Base-by-base conservation (phyloP, 1,140 invertebrate genomes). In the Antheraea mylitta region DNA sequence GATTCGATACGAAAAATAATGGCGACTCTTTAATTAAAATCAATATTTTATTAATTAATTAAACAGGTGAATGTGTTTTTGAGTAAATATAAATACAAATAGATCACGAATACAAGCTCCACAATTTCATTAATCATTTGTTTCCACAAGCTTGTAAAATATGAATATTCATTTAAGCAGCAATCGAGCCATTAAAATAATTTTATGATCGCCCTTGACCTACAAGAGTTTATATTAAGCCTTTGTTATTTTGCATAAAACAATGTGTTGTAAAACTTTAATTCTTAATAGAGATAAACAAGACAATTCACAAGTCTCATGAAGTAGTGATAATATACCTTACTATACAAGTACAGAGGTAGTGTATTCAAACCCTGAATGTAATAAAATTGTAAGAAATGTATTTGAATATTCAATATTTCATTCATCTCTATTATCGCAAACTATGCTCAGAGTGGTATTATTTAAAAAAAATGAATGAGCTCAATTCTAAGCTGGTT, bases 191-290 rank as follows among this genome's bases (percentile, higher is more conserved):
- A 36, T 63, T 37, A 63, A 13, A 36, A 37, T 61, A 61, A 61
- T 19, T 61, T 61, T 19, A 63, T 30, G 30, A 36, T n/a, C 61
- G 30, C 61, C 61, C 61, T 37, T 63, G 61, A 63, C 61, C 61
- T 61, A 18, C 22, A n/a, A n/a, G 18, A 63, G 13, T 53, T n/a
- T 53, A 53, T 53, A 53, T 53, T 53, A 53, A 16, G 45, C 45
- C 45, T 13, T 53, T 53, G 16, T 53, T 53, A 1, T 53, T 10
- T 53, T 53, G 45, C 45, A n/a, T 53, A 53, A 53, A 13, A 16
- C 16, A 53, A 16, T 53, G 45, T 53, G 16, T 6, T 53, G 45
- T 53, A 42, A 42, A 42, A 42, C 11, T 53, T 53, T 53, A 53
- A 16, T 2, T 53, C 45, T 53, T 53, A 53, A 16, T 53, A 53